Conservation (phyloP, 1,140 invertebrate species). For the Rhynchophorus ferrugineus region DNA sequence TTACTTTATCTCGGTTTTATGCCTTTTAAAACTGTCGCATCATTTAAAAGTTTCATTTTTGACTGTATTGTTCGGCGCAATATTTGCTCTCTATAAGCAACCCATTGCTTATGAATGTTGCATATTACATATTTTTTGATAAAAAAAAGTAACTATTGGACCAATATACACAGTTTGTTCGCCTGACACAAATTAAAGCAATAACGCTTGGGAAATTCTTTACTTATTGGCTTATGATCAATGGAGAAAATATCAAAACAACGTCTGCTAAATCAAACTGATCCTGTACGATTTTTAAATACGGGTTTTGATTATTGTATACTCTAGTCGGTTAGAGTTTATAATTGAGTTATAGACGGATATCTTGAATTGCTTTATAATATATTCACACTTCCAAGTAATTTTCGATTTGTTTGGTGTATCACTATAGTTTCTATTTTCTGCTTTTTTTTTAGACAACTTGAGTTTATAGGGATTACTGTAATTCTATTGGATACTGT, state of each 20-base stretch:
- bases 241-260: conserved; percentile 1
- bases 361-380: background rate
- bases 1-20: no score
- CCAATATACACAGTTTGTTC: conserved; percentile 8
- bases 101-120: no score
- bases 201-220: conserved; percentile 2
- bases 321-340: conserved; percentile 6
- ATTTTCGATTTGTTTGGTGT: background rate
- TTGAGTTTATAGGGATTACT: no score
- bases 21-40: no score
- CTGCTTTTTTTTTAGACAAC: no score
- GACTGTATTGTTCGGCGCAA: no score
- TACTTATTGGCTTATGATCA: background rate
- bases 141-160: conserved; percentile 15
- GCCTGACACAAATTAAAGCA: conserved; percentile 1
- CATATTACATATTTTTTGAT: no score
- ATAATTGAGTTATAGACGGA: background rate
- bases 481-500: no score
- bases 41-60: no score
- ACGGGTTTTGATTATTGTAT: conserved; percentile 1
- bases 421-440: no score
- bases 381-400: background rate
- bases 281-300: background rate
- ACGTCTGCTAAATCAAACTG: background rate
- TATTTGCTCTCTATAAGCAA: no score